Percentiles rank a stretch among this genome's conserved stretches.
phyloP scores from a whole-genome alignment of 2,797 vertebrate species.

The Takifugu ocellatus region DNA sequence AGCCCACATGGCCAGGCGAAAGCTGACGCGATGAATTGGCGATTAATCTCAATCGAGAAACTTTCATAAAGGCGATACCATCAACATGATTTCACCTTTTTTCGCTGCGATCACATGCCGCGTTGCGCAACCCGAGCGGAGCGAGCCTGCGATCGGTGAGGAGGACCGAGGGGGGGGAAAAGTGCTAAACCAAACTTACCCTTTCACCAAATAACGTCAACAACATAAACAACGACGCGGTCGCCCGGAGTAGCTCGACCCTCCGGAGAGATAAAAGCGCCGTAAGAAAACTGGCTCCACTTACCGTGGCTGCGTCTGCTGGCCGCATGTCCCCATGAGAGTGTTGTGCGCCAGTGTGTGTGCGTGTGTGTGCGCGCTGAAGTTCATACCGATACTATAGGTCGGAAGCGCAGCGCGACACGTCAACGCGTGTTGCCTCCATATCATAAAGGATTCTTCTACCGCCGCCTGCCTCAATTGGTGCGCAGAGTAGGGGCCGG shows the following conservation, averaged over 20 bases:
- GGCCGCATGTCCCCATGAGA: slow-evolving; percentile 65
- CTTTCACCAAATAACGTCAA: slow-evolving; percentile 4
- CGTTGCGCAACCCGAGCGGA: slow-evolving; percentile 60
- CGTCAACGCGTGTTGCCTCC: slow-evolving; percentile 63
- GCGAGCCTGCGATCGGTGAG: slow-evolving; percentile 22
- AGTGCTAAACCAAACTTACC: slow-evolving; percentile 32
- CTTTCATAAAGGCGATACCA: slow-evolving; percentile 4
- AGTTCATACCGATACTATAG: slow-evolving; percentile 52
- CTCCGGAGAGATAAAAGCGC: slow-evolving; percentile 21
- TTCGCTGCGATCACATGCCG: slow-evolving; percentile 35
- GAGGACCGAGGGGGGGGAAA: slow-evolving; percentile 20
- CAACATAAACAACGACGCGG: slow-evolving; percentile 9
- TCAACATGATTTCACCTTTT: slow-evolving; percentile 27
- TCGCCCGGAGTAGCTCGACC: slow-evolving; percentile 18
- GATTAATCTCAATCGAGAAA: not conserved
- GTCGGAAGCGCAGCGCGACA: slow-evolving; percentile 65
- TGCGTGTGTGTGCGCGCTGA: slow-evolving; percentile 28
- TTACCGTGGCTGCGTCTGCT: slow-evolving; percentile 63
- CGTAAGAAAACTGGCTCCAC: slow-evolving; percentile 45
- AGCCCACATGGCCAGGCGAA: slow-evolving; percentile 47
- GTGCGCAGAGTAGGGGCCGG: slow-evolving; percentile 45
- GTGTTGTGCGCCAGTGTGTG: slow-evolving; percentile 13
- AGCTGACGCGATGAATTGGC: slow-evolving; percentile 11
- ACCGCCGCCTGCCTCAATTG: slow-evolving; percentile 35
- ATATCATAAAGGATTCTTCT: slow-evolving; percentile 56